phyloP scores from a whole-genome alignment of 2,888 invertebrate species.

The Drosophila meridionalis region DNA sequence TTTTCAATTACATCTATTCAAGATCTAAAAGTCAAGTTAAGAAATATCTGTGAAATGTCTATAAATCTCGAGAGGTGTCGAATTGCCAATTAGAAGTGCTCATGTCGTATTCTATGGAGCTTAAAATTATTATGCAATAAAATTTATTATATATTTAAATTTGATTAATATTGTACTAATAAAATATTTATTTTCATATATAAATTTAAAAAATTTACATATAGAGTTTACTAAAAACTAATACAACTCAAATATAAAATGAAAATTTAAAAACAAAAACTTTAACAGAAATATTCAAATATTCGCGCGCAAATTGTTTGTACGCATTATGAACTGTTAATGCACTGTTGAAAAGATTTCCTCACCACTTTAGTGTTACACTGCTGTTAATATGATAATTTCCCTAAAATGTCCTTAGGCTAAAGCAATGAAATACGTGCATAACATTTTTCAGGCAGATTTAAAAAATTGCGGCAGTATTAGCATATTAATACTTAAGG shows the following conservation, averaged over 20 bases:
- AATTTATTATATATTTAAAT: neutral
- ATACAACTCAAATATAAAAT: neutral
- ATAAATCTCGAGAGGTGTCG: neutral
- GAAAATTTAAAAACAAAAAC: neutral
- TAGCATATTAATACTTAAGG: too few species aligned
- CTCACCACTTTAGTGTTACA: neutral
- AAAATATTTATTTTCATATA: too few species aligned
- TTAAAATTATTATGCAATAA: neutral
- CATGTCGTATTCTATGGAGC: neutral
- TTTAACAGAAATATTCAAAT: neutral
- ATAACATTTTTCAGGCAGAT: neutral
- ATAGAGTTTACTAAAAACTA: neutral
- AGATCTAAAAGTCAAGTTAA: constrained; percentile 16
- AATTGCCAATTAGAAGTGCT: constrained; percentile 7
- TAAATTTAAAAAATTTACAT: too few species aligned
- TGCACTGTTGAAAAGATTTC: neutral
- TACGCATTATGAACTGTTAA: neutral
- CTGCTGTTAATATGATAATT: neutral
- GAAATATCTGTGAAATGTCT: neutral
- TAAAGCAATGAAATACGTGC: neutral
- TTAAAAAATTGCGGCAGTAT: neutral
- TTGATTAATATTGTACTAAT: too few species aligned
- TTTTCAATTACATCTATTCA: neutral
- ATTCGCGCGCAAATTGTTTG: neutral
- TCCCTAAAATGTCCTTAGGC: neutral